These are phyloP conservation scores for Drosophila sturtevanti DNA, from an alignment of 1,140 invertebrate genomes.

Conservation along the genomic window DNA sequence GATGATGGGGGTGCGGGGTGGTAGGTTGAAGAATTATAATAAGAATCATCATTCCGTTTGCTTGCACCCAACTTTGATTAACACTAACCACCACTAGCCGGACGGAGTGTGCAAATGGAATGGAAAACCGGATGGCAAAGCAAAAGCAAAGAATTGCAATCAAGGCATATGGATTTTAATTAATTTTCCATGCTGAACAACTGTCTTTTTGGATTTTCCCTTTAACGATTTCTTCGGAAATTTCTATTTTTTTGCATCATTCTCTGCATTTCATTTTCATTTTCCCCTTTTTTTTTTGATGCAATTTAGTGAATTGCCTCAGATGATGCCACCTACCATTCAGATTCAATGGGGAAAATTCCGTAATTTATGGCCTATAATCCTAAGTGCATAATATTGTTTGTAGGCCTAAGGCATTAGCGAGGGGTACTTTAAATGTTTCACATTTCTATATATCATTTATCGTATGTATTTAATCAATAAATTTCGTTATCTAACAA, in stretches of 20 bases:
- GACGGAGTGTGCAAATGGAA: constrained; percentile 11
- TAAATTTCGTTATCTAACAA: too few relatives aligned
- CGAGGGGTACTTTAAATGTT: not conserved
- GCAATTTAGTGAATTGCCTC: not conserved
- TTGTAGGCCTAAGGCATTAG: not conserved
- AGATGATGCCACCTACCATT: not conserved
- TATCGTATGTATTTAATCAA: too few relatives aligned
- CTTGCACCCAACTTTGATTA: constrained; percentile 55
- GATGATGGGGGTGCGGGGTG: too few relatives aligned
- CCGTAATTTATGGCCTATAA: not conserved
- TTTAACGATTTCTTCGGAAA: not conserved
- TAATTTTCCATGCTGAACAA: constrained; percentile 62
- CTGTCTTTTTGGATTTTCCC: not conserved
- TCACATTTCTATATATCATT: too few relatives aligned
- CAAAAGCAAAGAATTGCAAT: constrained; percentile 44
- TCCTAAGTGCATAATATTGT: constrained; percentile 1
- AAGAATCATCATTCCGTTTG: not conserved
- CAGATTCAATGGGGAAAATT: not conserved
- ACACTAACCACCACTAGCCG: constrained; percentile 31
- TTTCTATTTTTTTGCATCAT: not conserved
- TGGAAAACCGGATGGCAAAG: constrained; percentile 26
- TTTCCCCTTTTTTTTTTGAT: constrained; percentile 2
- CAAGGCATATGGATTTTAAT: constrained; percentile 76
- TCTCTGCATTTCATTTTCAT: constrained; percentile 14
- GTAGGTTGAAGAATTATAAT: not conserved